Percentiles rank a stretch among this genome's conserved stretches.
These are phyloP conservation scores for Neodiprion fabricii DNA, from an alignment of 1,140 invertebrate genomes.

Conservation along the genomic window DNA sequence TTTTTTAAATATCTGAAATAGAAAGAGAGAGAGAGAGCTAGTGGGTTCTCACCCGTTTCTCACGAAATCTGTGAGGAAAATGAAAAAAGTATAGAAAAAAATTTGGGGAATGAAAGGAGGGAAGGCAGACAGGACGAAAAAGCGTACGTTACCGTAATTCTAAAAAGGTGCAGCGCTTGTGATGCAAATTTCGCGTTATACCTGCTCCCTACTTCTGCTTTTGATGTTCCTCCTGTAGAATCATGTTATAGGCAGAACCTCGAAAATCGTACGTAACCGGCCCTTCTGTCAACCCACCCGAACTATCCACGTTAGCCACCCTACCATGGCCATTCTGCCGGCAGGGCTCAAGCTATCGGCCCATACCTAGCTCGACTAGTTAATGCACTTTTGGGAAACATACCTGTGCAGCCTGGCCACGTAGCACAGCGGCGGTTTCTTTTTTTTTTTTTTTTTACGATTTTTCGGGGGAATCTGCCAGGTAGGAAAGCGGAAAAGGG, in stretches of 20 bases:
- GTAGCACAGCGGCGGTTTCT: neutral
- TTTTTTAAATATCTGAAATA: too few species aligned
- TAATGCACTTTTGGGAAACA: conserved; percentile 7
- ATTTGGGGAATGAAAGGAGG: neutral
- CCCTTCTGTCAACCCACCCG: neutral
- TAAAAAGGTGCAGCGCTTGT: neutral
- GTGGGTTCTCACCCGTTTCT: neutral
- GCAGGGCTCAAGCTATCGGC: too few species aligned
- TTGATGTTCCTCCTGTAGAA: neutral
- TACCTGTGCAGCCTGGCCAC: neutral
- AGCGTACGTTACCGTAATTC: neutral
- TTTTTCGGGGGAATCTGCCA: conserved; percentile 45
- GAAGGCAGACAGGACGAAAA: neutral
- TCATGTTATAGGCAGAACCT: conserved; percentile 1
- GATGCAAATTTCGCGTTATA: neutral
- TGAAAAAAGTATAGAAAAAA: neutral
- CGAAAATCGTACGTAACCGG: neutral
- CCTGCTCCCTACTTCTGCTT: too few species aligned
- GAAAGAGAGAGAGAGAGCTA: neutral
- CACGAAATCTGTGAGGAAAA: neutral
- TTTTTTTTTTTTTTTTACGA: conserved; percentile 35
- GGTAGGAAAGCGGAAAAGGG: conserved; percentile 43
- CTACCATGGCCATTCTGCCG: neutral
- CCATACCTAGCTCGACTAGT: neutral
- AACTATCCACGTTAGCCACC: neutral